Base-by-base conservation (phyloP, 2,888 invertebrate species). In the Zygogramma bicolorata region DNA sequence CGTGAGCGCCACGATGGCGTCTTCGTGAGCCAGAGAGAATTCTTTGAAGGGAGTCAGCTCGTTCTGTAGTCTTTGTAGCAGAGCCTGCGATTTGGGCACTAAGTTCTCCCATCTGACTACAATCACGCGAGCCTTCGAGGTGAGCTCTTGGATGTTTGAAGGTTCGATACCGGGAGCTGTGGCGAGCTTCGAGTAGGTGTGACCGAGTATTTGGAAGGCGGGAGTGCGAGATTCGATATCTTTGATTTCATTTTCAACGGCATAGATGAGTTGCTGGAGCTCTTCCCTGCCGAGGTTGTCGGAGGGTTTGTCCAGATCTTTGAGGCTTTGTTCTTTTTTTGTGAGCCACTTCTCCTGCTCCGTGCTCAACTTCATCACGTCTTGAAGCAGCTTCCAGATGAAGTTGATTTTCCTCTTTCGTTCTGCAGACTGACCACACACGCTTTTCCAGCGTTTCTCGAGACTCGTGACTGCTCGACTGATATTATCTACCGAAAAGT, bases 381-480 rank as follows among this genome's bases (percentile, higher is more conserved):
- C 90, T 78, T 90, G 89, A 13, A 93, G 83, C 5, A 91, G 81
- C 72, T 90, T 89, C 91, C 92, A 93, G 0, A 90, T 88, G 49
- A 87, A 86, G 1, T 91, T 85, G 70, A 95, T 93, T 70, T 91
- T 91, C 0, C 91, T 89, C 84, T 93, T 94, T 1, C 93, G 89
- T 68, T 93, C 93, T 5, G 93, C 91, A 0, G 94, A 94, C 83
- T 91, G 89, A 2, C 91, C 91, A 82, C 95, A 95, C 1, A 95
- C 92, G 53, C 90, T 90, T 81, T 93, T 94, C 95, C 95, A 95
- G 75, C 95, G 91, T 82, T 91, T 92, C 80, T 95, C 95, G 10
- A 95, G 88, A 70, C 92, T 92, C 65, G 93, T 91, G 63, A 92
- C 91, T 0, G 93, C 92, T 0, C 88, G 88, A 29, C 90, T 91